Evolutionary conservation across 2,888 invertebrate genomes (phyloP), one percentile per base, ranked within the genome.

Genomic region (Lasioglossum lativentre): DNA sequence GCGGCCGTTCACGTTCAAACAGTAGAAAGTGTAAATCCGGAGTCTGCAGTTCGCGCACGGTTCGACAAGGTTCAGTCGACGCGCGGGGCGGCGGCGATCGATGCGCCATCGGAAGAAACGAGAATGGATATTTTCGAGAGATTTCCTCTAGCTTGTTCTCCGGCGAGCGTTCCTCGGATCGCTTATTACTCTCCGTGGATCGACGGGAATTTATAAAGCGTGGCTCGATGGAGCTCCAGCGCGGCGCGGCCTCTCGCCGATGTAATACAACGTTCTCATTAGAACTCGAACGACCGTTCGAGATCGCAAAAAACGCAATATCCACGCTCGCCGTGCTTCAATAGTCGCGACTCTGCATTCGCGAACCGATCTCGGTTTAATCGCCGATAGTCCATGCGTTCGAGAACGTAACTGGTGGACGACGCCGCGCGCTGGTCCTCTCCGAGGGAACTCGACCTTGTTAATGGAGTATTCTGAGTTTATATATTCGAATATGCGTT

Each of bases 201-300:
- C 63, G 76, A 66, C 72, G 52, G 59, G 75, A 82, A 85, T 85
- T 85, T 78, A 75, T 78, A 78, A 82, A 82, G 77, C 77, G 73
- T 68, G 30, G 27, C 52, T 45, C 12, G 63, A 30, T 27, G 68
- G 52, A 74, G 47, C 47, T 73, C 68, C 74, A 5, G 38, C 16
- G 23, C 47, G 47, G 47, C 47, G 23, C 63, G 42, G n/a, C 6
- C 68, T 47, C 68, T 19, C 56, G 71, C 19, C 71, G 71, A n/a
- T 75, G 81, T 78, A 76, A 78, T 71, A 59, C 78, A 66, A 42
- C 52, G 71, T 81, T 84, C 84, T 84, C 83, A 82, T 84, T 84
- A 82, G 82, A 82, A 78, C 70, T 45, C 40, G 40, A 56, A 6
- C 63, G 47, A 42, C 56, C 52, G 34, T 66, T 66, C 66, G 19